phyloP scores from a whole-genome alignment of 2,797 vertebrate species.

The Oreortyx pictus region DNA sequence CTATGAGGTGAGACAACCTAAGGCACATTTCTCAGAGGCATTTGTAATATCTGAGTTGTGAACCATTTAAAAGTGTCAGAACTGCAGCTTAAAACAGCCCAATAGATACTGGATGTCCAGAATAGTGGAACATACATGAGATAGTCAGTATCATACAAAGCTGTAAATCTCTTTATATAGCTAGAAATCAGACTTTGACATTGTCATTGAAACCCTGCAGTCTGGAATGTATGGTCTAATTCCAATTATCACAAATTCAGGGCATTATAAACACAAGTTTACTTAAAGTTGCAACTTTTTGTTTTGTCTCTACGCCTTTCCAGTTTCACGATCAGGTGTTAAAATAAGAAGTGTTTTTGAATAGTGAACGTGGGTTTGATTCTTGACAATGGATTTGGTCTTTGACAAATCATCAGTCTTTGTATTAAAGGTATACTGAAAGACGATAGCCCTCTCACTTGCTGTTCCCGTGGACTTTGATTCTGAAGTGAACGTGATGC shows the following conservation, averaged over 20 bases:
- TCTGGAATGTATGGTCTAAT: not conserved
- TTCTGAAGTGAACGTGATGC: not conserved
- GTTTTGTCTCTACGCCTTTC: not conserved
- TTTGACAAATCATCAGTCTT: not conserved
- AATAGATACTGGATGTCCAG: not conserved
- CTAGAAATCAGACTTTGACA: not conserved
- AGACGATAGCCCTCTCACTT: not conserved
- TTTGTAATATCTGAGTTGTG: constrained; percentile 36
- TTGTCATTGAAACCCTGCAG: not conserved
- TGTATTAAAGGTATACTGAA: not conserved
- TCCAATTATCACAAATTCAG: not conserved
- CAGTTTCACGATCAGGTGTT: not conserved
- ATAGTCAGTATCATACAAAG: not conserved
- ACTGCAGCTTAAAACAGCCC: not conserved
- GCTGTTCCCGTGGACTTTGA: not conserved
- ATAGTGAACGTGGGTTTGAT: not conserved
- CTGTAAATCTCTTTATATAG: not conserved
- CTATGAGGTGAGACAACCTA: constrained; percentile 22
- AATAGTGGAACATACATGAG: constrained; percentile 17
- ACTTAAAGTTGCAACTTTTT: not conserved
- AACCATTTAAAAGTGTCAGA: constrained; percentile 31
- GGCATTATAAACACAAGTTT: not conserved
- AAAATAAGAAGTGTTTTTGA: not conserved
- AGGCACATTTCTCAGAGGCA: constrained; percentile 21
- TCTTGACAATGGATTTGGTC: not conserved